phyloP scores from a whole-genome alignment of 2,797 vertebrate genomes.

The Microchirus variegatus region DNA sequence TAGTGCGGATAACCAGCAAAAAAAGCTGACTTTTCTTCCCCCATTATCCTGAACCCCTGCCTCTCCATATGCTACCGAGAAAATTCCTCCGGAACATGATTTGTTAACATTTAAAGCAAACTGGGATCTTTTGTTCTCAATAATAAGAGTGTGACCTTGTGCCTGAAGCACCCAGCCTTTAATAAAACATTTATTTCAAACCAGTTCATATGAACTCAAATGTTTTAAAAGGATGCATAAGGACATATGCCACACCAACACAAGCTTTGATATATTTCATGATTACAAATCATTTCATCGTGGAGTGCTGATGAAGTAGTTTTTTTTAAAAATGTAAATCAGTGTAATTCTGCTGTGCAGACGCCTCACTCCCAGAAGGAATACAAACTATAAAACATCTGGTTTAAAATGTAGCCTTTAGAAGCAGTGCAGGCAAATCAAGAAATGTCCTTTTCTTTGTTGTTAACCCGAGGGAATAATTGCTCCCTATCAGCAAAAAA shows the following conservation, averaged over 20 bases:
- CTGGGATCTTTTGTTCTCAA: constrained; percentile 54
- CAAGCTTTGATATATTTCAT: constrained; percentile 17
- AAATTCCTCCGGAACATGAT: constrained; percentile 13
- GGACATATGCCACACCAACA: neutral
- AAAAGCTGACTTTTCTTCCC: constrained; percentile 46
- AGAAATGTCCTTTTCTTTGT: constrained; percentile 8
- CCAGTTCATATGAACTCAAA: constrained; percentile 13
- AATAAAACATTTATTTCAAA: constrained; percentile 12
- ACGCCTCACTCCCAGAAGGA: constrained; percentile 42
- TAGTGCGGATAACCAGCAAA: constrained; percentile 56
- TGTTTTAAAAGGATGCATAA: neutral
- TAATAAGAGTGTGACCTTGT: constrained; percentile 54
- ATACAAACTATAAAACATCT: constrained; percentile 63
- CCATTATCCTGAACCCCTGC: constrained; percentile 32
- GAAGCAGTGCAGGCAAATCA: constrained; percentile 40
- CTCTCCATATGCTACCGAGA: constrained; percentile 20
- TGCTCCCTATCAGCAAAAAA: constrained; percentile 57
- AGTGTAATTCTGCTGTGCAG: constrained; percentile 38
- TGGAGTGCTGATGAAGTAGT: constrained; percentile 24
- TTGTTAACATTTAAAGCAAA: constrained; percentile 38
- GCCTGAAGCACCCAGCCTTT: constrained; percentile 8
- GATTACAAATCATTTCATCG: constrained; percentile 15
- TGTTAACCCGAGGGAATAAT: constrained; percentile 49
- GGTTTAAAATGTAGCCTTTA: constrained; percentile 41
- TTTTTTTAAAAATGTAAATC: constrained; percentile 47